Percentiles rank a stretch among this genome's conserved stretches.
These are phyloP conservation scores for Amphibalanus amphitrite DNA, from an alignment of 1,140 invertebrate genomes.

Conservation along the genomic window DNA sequence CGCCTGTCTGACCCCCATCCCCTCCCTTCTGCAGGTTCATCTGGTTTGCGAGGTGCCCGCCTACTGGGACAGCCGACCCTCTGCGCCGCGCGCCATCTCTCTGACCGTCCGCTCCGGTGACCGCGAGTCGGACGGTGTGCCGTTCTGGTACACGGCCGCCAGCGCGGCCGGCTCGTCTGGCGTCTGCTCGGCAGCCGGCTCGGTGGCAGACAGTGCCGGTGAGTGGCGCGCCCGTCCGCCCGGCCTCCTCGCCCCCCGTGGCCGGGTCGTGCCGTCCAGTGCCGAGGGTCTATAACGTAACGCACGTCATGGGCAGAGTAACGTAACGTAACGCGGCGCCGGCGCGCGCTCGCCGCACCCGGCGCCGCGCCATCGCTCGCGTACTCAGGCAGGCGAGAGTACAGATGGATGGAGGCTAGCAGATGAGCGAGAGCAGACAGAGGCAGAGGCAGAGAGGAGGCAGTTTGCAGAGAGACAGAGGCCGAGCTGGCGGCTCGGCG, in stretches of 20 bases:
- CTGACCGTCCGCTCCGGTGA: neutral
- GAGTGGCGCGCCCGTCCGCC: neutral
- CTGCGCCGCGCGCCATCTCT: neutral
- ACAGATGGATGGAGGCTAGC: no score
- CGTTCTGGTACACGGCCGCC: neutral
- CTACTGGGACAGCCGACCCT: slow-evolving; percentile 35
- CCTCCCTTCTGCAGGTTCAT: slow-evolving; percentile 52
- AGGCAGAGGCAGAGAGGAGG: neutral
- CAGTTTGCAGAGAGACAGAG: neutral
- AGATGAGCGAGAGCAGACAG: neutral
- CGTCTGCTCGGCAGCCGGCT: no score
- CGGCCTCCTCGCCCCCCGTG: neutral
- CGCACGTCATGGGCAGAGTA: no score
- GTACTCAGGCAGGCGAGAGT: neutral
- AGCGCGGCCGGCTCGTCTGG: no score
- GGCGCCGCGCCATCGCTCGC: no score
- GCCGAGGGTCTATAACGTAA: neutral
- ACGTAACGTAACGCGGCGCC: neutral
- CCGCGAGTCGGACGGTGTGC: neutral
- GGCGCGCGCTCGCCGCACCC: no score
- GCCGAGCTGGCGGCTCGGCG: neutral
- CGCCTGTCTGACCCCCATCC: slow-evolving; percentile 8
- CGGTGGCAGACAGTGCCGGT: no score
- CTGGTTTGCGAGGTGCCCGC: slow-evolving; percentile 75
- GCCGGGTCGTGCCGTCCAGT: neutral